Evolutionary conservation across 2,888 invertebrate genomes (phyloP), one percentile per base, ranked within the genome.

Genomic region (Pantelozetes paolii): DNA sequence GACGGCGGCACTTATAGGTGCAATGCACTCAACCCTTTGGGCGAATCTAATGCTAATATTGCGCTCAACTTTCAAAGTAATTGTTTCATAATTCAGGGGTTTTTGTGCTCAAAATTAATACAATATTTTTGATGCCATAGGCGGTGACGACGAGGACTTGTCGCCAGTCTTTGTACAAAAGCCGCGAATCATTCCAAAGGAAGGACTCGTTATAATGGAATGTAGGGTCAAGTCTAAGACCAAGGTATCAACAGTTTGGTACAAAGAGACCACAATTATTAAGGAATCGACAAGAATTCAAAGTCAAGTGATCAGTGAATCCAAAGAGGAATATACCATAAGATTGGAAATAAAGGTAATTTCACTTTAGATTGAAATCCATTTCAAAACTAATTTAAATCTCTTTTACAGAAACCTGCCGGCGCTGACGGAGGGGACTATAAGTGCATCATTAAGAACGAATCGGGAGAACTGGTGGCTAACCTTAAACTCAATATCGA

Each of bases 11-110:
- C 94, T 85, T 99, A 98, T 87, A 90, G 97, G 82, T 98, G 98
- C 87, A 97, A 97, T 85, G 99, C 98, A 81, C 91, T 95, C 86
- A 99, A 99, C 87, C 89, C 90, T 84, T 91, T 90, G 85, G 99
- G 99, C 84, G 98, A 99, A 87, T 96, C 96, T 86, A 99, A 99
- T 87, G 99, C 99, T 81, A 99, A 98, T 86, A 98, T 99, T 86
- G 94, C 97, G 82, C 91, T 99, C 82, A 99, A 99, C 86, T 95
- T 75, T 69, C 73, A 69, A 48, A 74, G 74, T 74, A 74, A 32
- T 48, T 54, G n/a, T 32, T 20, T 20, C 11, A 26, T 9, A 32
- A 50, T 54, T 20, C 23, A 54, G 30, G 36, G 23, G 13, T 5
- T 11, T 28, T 8, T 20, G 1, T 1, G 18, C 8, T 30, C n/a